phyloP scores from a whole-genome alignment of 2,888 invertebrate genomes.

The Nomada hirtipes region DNA sequence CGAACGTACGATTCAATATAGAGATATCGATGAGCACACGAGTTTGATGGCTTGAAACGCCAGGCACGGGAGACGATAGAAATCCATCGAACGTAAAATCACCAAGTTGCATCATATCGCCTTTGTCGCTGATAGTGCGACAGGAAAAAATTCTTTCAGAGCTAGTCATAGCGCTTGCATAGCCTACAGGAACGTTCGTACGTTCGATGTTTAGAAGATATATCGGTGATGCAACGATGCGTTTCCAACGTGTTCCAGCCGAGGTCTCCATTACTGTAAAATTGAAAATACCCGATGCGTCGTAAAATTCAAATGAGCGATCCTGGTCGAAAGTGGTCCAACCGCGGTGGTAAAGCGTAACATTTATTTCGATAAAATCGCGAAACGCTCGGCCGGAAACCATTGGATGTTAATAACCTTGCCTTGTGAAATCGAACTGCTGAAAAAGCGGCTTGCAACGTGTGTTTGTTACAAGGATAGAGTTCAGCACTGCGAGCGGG shows the following conservation, averaged over 20 bases:
- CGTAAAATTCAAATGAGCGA: conserved; percentile 25
- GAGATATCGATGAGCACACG: too few relatives aligned
- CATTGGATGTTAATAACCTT: conserved; percentile 6
- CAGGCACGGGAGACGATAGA: background rate
- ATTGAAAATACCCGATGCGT: conserved; percentile 21
- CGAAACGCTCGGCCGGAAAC: conserved; percentile 21
- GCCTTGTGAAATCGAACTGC: background rate
- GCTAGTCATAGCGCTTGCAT: conserved; percentile 27
- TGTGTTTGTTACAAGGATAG: background rate
- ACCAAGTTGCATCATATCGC: conserved; percentile 18
- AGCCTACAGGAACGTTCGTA: conserved; percentile 21
- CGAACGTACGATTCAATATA: background rate
- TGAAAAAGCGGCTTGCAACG: background rate
- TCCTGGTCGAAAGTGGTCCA: conserved; percentile 10
- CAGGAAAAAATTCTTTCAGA: conserved; percentile 40
- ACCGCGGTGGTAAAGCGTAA: conserved; percentile 7
- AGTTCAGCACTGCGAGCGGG: background rate
- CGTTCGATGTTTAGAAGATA: conserved; percentile 24
- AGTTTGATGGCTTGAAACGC: background rate
- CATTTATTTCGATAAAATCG: conserved; percentile 32
- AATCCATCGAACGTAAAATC: conserved; percentile 29
- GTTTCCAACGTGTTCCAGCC: conserved; percentile 8
- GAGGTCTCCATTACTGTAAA: conserved; percentile 21
- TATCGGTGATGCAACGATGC: conserved; percentile 40
- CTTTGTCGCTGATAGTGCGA: background rate